Evolutionary conservation across 2,888 invertebrate genomes (phyloP), one percentile per base, ranked within the genome.

Genomic region (Esperia sulphurella): DNA sequence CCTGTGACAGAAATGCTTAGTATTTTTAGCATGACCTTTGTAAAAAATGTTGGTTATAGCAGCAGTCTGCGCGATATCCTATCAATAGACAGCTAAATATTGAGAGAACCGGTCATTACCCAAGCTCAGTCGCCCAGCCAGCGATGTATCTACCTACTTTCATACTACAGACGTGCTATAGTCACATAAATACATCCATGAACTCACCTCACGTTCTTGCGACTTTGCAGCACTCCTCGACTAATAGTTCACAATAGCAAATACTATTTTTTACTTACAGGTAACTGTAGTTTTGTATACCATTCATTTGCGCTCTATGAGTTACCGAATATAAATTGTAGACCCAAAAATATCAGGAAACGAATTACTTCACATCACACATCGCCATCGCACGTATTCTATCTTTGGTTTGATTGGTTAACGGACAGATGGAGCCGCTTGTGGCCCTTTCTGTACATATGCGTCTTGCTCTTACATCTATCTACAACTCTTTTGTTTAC

Each of bases 101-200:
- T 68, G 56, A 60, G 61, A 55, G 65, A 75, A 81, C 83, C 83
- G 80, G 84, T 81, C 79, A 80, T 77, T 81, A 79, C 68, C 75
- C 75, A 76, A 81, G 79, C 79, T 65, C 62, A 71, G 57, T 56
- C 56, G 65, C 66, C 68, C 68, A 79, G 68, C 68, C 75, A 77
- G 62, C 56, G 55, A 64, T 65, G 60, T 66, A 79, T 65, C 67
- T 79, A 78, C 76, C 71, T 79, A 82, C 83, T 79, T 81, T 76
- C 75, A 78, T n/a, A n/a, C n/a, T n/a, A n/a, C n/a, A n/a, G n/a
- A n/a, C n/a, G 78, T 80, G 78, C 72, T 79, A 79, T 72, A 74
- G 73, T 71, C 75, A 78, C 68, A 79, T 72, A 79, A 78, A 81
- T 76, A 78, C 69, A 78, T 69, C 66, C 63, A 69, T 59, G 63